Percentiles rank a stretch among this genome's conserved stretches.
Evolutionary conservation across 2,113 vertebrate species (phyloP).

Genomic region (Gnathonemus longibarbis): DNA sequence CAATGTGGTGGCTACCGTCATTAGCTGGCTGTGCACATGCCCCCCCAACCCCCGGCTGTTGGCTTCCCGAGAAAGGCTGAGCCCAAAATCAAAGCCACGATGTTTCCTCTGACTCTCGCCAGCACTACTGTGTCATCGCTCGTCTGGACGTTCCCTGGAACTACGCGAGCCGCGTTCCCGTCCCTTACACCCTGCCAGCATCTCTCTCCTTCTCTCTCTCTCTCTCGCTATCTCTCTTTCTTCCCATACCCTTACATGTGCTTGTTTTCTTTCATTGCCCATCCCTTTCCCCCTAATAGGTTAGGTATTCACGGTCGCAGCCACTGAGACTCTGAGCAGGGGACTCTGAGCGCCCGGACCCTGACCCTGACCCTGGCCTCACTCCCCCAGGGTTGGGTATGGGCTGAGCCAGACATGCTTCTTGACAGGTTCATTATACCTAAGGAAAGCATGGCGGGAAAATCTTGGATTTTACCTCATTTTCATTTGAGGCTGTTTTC

Average conservation of each 20-base stretch:
- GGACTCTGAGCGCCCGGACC: background rate
- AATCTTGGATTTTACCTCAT: background rate
- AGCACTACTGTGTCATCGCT: background rate
- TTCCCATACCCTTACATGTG: background rate
- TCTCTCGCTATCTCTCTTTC: background rate
- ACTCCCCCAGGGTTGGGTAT: background rate
- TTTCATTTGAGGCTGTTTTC: background rate
- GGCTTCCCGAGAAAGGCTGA: background rate
- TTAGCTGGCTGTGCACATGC: background rate
- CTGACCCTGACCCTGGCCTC: background rate
- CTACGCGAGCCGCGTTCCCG: background rate
- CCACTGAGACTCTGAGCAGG: background rate
- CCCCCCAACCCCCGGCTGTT: background rate
- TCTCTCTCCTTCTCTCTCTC: slow-evolving; percentile 19
- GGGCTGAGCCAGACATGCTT: background rate
- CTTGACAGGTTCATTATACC: background rate
- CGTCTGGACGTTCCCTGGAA: background rate
- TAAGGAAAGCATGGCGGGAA: background rate
- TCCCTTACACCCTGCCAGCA: background rate
- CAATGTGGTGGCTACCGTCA: background rate
- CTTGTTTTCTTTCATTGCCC: background rate
- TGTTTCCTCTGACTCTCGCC: background rate
- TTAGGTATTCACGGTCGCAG: background rate
- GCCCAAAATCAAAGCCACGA: background rate
- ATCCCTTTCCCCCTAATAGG: background rate